Evolutionary conservation across 2,888 invertebrate genomes (phyloP).

Genomic region (Megaustenia siamemsis): DNA sequence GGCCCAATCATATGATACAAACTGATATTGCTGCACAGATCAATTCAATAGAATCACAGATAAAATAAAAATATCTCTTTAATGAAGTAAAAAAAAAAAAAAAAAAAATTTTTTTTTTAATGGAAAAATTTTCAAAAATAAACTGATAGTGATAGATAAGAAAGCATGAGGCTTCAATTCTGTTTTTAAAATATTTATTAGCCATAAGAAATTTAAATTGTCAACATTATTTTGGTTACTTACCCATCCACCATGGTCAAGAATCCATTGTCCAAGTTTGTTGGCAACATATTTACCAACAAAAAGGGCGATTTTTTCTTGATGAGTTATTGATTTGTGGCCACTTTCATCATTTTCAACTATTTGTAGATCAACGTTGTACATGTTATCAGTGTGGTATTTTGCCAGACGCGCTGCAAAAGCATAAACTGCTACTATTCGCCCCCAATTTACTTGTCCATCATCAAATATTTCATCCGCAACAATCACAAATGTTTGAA

Average conservation of each 20-base stretch:
- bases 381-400: slow-evolving; percentile 59
- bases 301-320: slow-evolving; percentile 72
- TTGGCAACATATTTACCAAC: slow-evolving; percentile 76
- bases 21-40: no score
- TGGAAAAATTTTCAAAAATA: no score
- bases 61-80: no score
- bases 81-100: no score
- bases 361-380: not conserved
- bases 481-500: slow-evolving; percentile 73
- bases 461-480: slow-evolving; percentile 78
- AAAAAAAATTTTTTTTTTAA: no score
- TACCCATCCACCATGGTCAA: slow-evolving; percentile 79
- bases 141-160: no score
- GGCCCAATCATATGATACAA: no score
- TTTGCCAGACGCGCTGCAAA: slow-evolving; percentile 74
- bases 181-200: no score
- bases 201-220: no score
- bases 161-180: no score
- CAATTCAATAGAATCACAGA: no score
- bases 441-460: slow-evolving; percentile 78
- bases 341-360: not conserved
- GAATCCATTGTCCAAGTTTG: slow-evolving; percentile 76
- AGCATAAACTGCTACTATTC: slow-evolving; percentile 77
- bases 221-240: slow-evolving; percentile 56
- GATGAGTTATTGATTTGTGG: slow-evolving; percentile 32